Evolutionary conservation across 2,113 vertebrate species (phyloP).

Genomic region (Megaceryle torquata): DNA sequence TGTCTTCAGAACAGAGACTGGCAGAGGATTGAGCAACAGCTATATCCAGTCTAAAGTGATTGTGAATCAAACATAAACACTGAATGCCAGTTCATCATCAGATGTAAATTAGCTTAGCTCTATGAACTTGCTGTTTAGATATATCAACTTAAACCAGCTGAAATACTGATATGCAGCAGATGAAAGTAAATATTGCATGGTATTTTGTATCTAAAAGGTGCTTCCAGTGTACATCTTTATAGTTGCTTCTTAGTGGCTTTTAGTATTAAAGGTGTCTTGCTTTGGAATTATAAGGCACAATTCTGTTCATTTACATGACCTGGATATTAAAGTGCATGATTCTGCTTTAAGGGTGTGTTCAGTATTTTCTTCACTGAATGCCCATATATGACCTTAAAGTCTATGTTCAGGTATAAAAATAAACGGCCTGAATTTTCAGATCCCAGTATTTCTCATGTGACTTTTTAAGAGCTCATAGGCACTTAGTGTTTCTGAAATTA

Average conservation of each 20-base stretch:
- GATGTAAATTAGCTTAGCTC: background rate
- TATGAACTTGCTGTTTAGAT: background rate
- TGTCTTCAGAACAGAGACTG: background rate
- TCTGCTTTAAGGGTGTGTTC: background rate
- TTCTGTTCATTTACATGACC: fast-evolving
- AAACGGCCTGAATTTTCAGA: constrained; percentile 27
- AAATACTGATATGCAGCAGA: background rate
- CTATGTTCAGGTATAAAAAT: background rate
- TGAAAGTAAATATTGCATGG: background rate
- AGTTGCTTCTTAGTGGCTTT: background rate
- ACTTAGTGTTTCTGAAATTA: background rate
- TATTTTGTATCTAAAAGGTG: background rate
- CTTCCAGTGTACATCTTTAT: background rate
- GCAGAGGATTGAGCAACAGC: background rate
- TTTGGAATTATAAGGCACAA: background rate
- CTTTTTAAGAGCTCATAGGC: background rate
- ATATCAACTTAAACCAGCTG: background rate
- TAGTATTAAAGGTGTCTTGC: background rate
- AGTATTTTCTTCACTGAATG: background rate
- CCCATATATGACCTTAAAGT: background rate
- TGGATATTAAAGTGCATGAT: background rate
- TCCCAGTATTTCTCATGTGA: background rate
- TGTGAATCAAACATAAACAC: background rate
- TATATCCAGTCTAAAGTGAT: background rate
- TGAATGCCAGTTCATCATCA: background rate